Evolutionary conservation across 2,888 invertebrate species (phyloP).

Genomic region (Andrena chrysosceles): DNA sequence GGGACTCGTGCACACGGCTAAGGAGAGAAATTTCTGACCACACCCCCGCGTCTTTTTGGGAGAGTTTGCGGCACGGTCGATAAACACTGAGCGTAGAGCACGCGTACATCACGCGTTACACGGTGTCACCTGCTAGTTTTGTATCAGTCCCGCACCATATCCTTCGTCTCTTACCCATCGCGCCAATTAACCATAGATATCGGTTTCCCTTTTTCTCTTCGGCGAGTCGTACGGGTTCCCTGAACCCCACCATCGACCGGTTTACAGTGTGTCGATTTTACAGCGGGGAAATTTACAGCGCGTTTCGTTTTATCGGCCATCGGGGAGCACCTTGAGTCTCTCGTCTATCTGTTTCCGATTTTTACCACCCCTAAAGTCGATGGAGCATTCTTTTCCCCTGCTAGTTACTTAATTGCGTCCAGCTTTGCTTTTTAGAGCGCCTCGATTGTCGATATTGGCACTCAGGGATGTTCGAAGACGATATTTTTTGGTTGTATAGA

Average conservation of each 20-base stretch:
- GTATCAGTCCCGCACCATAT: background rate
- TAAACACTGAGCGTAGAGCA: constrained; percentile 58
- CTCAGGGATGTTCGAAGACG: no score
- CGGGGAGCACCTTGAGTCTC: background rate
- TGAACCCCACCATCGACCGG: background rate
- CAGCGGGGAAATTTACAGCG: background rate
- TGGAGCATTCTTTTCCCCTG: no score
- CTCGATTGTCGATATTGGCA: no score
- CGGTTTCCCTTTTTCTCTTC: background rate
- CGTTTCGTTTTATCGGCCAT: constrained; percentile 9
- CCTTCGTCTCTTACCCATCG: background rate
- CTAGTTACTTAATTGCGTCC: constrained; percentile 1
- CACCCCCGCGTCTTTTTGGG: constrained; percentile 65
- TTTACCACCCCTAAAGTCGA: background rate
- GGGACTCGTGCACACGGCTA: constrained; percentile 3
- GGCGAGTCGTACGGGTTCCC: background rate
- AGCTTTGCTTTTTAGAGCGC: background rate
- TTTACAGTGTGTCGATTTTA: constrained; percentile 3
- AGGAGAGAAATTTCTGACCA: constrained; percentile 63
- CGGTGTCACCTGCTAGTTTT: constrained; percentile 38
- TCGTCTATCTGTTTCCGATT: constrained; percentile 5
- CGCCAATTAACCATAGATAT: background rate
- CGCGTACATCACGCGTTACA: constrained; percentile 57
- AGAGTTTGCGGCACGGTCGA: constrained; percentile 63
- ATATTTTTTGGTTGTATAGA: no score